Conservation (phyloP, 30 jellyfish, hydroid and myxozoan species). For the Turritopsis dohrnii region DNA sequence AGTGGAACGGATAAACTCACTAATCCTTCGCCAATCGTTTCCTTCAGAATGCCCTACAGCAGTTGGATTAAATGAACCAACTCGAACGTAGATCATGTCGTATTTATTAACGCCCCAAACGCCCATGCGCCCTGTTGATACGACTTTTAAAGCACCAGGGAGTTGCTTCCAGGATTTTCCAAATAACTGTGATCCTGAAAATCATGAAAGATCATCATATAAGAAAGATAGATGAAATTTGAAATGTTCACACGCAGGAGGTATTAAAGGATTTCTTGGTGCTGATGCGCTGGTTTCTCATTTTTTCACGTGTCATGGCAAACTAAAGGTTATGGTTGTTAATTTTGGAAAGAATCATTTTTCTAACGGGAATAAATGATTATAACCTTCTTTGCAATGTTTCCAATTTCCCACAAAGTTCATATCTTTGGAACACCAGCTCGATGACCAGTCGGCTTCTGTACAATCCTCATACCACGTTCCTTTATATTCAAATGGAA, state of each 20-base stretch:
- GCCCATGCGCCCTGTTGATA: constrained; percentile 3
- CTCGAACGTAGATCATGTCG: background rate
- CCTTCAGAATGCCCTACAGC: background rate
- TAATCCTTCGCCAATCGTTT: background rate
- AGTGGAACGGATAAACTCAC: background rate
- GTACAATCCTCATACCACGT: background rate
- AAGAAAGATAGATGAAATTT: too few species aligned
- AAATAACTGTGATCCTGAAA: background rate
- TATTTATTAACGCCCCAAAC: constrained; percentile 4
- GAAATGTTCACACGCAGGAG: too few species aligned
- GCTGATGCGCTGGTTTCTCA: background rate
- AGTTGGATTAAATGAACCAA: background rate
- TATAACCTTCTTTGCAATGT: background rate
- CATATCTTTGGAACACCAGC: background rate
- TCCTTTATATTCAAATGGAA: background rate
- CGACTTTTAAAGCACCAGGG: constrained; percentile 10
- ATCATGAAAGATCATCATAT: background rate
- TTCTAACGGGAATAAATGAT: too few species aligned
- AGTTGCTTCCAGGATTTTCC: background rate
- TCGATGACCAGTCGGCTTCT: background rate
- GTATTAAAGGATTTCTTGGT: too few species aligned
- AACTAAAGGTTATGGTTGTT: too few species aligned
- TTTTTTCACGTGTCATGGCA: background rate
- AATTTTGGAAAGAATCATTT: too few species aligned
- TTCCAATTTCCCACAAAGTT: background rate